Base-by-base conservation (phyloP, 2,113 vertebrate genomes). In the Bambusicola thoracicus region DNA sequence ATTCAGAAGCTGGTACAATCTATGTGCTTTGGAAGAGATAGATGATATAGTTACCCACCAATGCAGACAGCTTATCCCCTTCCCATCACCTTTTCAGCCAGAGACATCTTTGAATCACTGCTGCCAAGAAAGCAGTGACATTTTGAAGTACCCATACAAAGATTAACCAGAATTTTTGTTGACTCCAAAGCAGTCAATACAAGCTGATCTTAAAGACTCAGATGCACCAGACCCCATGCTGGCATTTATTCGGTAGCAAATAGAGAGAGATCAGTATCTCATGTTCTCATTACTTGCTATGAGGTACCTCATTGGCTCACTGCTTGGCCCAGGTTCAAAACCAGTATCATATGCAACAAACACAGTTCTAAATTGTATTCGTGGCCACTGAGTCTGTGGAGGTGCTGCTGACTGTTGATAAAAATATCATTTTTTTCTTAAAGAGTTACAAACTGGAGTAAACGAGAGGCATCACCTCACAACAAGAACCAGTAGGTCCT, bases 41-140 rank as follows among this genome's bases (percentile, higher is more conserved):
- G 43, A 56, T n/a, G 36, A 24, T 11, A 53, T 5, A 61, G 43
- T 36, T 44, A 79, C 15, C 43, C 51, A 40, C 11, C 56, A 43
- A 0, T 20, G 44, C 8, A 27, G 59, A 65, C 63, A 62, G 53
- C 5, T 82, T 40, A 53, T 24, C 72, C 69, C 66, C 67, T 76
- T 58, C 78, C n/a, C 74, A 56, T 40, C 48, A 48, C n/a, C 48
- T 30, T 1, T 14, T 14, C 15, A 76, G 24, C n/a, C 90, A 43
- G 11, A 46, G 62, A 62, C 82, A 76, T 43, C 74, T 77, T 76
- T 5, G 40, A 81, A 78, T 49, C 75, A 11, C 27, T 2, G 2
- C 59, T 93, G 85, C 79, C 90, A 87, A 66, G 51, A 85, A 68
- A 89, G 75, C 79, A 55, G 63, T 49, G 83, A 63, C 88, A 86